Conservation (phyloP, 2,113 vertebrate genomes). For the Bathybates hornii region DNA sequence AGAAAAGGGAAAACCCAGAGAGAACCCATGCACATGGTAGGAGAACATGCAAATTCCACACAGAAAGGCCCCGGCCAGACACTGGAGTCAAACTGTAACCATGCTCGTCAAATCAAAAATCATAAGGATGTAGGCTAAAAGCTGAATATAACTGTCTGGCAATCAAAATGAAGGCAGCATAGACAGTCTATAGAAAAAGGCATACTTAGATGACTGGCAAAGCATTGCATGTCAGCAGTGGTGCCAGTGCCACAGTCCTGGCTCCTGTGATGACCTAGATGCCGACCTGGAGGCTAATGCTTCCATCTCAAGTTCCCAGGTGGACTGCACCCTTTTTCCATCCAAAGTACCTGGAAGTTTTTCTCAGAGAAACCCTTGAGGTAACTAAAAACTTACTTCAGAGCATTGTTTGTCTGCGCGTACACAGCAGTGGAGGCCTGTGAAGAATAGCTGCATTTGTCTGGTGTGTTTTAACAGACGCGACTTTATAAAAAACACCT, state of each 20-base stretch:
- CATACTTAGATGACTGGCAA: neutral
- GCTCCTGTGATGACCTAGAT: neutral
- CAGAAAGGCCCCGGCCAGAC: neutral
- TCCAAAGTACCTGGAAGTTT: neutral
- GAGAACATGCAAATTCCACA: neutral
- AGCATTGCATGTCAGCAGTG: neutral
- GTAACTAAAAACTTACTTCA: neutral
- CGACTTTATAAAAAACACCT: neutral
- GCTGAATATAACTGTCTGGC: neutral
- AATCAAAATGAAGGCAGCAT: neutral
- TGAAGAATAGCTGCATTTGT: neutral
- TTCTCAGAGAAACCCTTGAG: neutral
- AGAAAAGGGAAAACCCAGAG: neutral
- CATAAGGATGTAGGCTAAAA: neutral
- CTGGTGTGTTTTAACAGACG: neutral
- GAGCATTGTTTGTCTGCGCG: rapidly evolving
- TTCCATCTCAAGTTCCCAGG: neutral
- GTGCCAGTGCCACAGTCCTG: neutral
- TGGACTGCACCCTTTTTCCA: neutral
- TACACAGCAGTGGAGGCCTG: neutral
- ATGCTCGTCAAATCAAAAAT: neutral
- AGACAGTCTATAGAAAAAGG: neutral
- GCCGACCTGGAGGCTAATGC: neutral
- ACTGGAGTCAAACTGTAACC: neutral
- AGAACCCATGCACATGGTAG: neutral